Percentiles rank a stretch among this genome's conserved stretches.
Conservation (phyloP, 2,797 vertebrate genomes). For the Eospalax fontanierii region DNA sequence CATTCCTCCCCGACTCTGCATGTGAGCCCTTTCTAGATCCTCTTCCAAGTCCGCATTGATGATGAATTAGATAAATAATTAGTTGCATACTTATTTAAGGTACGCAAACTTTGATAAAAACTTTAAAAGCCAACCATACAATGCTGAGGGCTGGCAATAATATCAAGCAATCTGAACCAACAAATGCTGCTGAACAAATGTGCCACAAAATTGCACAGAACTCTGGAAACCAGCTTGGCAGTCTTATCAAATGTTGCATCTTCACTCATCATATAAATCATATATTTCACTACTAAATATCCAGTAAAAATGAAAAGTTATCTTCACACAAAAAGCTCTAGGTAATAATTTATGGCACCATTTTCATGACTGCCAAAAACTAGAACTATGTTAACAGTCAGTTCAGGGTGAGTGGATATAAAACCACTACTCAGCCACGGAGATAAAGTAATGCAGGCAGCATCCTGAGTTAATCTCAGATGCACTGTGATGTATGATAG, state of each 20-base stretch:
- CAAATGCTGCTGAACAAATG: background rate
- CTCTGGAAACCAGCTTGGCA: background rate
- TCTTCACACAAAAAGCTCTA: background rate
- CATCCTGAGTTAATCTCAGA: background rate
- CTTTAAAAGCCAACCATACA: background rate
- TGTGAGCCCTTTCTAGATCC: background rate
- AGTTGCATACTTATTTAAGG: background rate
- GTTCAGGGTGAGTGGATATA: background rate
- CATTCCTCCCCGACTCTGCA: background rate
- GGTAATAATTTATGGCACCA: background rate
- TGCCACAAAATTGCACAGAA: background rate
- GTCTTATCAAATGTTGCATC: constrained; percentile 33
- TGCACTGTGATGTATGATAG: background rate
- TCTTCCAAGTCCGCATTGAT: constrained; percentile 1
- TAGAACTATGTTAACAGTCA: background rate
- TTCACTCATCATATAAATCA: background rate
- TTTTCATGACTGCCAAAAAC: background rate
- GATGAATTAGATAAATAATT: constrained; percentile 31
- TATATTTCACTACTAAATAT: background rate
- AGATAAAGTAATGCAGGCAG: background rate
- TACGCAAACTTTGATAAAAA: background rate
- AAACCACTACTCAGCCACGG: background rate
- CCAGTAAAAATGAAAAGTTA: background rate
- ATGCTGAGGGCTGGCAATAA: background rate
- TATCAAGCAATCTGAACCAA: background rate